A percentile compares a stretch with the other conserved stretches of the same genome.
Conservation (phyloP, 2,113 vertebrate species). For the Panthera uncia region DNA sequence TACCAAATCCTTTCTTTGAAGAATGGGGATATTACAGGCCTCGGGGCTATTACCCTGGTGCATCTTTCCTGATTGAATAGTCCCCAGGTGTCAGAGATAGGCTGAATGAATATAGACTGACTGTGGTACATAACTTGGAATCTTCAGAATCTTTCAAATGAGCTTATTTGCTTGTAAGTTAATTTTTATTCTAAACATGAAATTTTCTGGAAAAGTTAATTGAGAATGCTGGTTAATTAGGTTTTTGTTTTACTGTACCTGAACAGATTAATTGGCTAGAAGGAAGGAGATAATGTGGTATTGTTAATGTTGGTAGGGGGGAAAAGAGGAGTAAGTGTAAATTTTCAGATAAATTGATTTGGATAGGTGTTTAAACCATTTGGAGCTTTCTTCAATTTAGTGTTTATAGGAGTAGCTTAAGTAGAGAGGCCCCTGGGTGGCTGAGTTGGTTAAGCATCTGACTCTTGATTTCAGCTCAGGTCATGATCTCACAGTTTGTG, state of each 20-base stretch:
- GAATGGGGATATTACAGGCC: neutral
- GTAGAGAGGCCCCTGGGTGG: neutral
- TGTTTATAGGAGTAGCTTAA: neutral
- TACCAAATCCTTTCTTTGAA: neutral
- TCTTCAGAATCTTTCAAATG: slow-evolving; percentile 17
- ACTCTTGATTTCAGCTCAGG: too few species aligned
- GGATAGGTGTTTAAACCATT: neutral
- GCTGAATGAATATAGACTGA: neutral
- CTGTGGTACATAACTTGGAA: neutral
- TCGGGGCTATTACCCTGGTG: neutral
- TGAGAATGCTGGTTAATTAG: neutral
- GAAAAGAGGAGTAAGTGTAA: neutral
- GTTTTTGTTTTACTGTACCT: neutral
- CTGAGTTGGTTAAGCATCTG: too few species aligned
- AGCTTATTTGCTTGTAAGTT: neutral
- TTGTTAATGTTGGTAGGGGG: neutral
- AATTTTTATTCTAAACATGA: slow-evolving; percentile 8
- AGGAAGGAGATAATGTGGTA: neutral
- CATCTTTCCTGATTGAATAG: neutral
- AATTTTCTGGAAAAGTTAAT: neutral
- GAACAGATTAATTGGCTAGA: neutral
- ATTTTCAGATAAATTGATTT: slow-evolving; percentile 29
- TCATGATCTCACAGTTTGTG: too few species aligned
- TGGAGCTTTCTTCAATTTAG: neutral
- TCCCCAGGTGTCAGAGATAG: neutral